phyloP scores from a whole-genome alignment of 2,888 invertebrate species.

The Leptinotarsa rubiginosa region DNA sequence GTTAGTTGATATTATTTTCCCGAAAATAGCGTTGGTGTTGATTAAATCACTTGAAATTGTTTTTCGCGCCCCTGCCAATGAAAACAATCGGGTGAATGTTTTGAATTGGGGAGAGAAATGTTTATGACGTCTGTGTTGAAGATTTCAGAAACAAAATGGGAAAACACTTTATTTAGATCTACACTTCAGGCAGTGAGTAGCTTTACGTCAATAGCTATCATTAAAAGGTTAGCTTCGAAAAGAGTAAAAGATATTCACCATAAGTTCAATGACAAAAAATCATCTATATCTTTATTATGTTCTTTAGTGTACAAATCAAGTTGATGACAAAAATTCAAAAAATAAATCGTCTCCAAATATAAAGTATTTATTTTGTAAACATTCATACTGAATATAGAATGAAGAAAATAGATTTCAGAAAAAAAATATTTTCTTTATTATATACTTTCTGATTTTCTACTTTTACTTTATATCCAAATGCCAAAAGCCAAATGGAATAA shows the following conservation, averaged over 20 bases:
- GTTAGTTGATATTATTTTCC: slow-evolving; percentile 25
- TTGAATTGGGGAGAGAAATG: slow-evolving; percentile 37
- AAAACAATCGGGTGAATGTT: slow-evolving; percentile 36
- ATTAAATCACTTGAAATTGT: slow-evolving; percentile 35
- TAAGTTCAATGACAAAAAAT: no score
- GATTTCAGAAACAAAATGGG: slow-evolving; percentile 23
- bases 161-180: slow-evolving; percentile 9
- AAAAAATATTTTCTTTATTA: no score
- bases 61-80: slow-evolving; percentile 39
- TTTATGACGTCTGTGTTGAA: slow-evolving; percentile 35
- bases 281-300: no score
- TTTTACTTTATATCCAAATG: no score
- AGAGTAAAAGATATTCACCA: neutral
- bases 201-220: neutral
- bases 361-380: no score
- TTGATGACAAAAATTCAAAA: no score
- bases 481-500: no score
- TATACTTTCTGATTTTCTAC: no score
- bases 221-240: neutral
- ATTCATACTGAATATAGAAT: no score
- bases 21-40: slow-evolving; percentile 26
- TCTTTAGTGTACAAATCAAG: no score
- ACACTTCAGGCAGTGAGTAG: neutral
- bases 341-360: no score
- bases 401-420: no score